Evolutionary conservation across 2,888 invertebrate species (phyloP).

Genomic region (Pteria penguin): DNA sequence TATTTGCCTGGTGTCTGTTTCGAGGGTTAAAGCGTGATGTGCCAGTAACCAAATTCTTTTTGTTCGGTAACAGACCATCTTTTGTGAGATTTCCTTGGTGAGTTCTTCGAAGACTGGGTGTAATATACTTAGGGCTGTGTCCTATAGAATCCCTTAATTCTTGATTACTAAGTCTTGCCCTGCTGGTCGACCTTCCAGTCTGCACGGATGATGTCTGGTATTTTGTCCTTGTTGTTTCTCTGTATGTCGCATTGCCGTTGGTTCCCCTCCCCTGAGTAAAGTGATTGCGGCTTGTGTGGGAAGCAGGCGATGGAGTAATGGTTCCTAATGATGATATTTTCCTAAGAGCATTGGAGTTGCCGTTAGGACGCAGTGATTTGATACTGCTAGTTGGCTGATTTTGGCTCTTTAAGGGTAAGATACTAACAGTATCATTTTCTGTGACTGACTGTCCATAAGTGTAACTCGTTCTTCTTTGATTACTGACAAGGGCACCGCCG

Average conservation of each 20-base stretch:
- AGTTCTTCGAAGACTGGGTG: background rate
- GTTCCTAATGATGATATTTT: conserved; percentile 51
- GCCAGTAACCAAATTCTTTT: conserved; percentile 15
- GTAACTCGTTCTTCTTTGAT: conserved; percentile 11
- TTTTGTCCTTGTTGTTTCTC: background rate
- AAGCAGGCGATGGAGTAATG: conserved; percentile 35
- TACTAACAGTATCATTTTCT: background rate
- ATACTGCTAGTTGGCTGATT: conserved; percentile 36
- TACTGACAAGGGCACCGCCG: background rate
- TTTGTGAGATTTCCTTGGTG: background rate
- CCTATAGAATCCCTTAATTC: background rate
- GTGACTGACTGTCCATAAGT: conserved; percentile 21
- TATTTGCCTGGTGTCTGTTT: background rate
- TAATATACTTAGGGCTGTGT: background rate
- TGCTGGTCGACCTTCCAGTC: background rate
- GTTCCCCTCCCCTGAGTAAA: background rate
- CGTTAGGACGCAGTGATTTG: conserved; percentile 55
- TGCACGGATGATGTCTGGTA: conserved; percentile 2
- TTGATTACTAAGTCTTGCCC: background rate
- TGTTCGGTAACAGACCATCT: background rate
- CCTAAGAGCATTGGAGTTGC: conserved; percentile 55
- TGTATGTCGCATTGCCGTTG: background rate
- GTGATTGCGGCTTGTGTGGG: conserved; percentile 22
- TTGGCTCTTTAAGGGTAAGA: background rate
- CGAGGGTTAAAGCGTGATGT: conserved; percentile 20